Conservation (phyloP, 2,113 vertebrate species). For the Phaetusa simplex region DNA sequence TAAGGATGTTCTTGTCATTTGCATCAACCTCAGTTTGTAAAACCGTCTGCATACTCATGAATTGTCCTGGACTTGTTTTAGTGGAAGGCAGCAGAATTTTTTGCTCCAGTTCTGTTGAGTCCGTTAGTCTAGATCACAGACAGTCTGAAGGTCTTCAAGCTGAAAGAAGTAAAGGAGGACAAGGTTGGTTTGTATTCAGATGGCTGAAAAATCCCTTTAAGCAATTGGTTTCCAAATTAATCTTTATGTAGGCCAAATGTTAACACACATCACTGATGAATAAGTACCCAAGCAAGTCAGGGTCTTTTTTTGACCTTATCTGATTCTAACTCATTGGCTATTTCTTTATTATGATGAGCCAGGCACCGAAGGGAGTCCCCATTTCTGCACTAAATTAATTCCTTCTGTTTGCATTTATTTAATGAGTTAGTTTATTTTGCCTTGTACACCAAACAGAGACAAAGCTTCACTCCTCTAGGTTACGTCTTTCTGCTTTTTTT, state of each 20-base stretch:
- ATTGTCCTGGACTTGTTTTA: background rate
- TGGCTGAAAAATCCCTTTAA: background rate
- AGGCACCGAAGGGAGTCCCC: background rate
- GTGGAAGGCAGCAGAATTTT: background rate
- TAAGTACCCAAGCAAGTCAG: background rate
- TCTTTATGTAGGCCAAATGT: background rate
- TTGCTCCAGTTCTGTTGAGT: background rate
- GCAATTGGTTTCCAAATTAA: background rate
- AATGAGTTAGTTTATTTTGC: background rate
- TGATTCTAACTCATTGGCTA: background rate
- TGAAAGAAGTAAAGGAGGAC: background rate
- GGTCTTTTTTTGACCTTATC: background rate
- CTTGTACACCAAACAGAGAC: background rate
- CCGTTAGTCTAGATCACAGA: background rate
- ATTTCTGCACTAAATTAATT: background rate
- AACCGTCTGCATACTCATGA: background rate
- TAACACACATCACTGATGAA: background rate
- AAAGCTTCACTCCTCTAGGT: background rate
- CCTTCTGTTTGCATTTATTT: background rate
- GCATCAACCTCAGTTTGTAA: background rate
- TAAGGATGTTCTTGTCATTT: background rate
- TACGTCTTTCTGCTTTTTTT: background rate
- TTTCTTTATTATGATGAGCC: background rate
- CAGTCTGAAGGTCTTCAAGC: background rate
- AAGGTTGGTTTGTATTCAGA: background rate